Base-by-base conservation (phyloP, 2,113 vertebrate genomes). In the Microtus oregoni region DNA sequence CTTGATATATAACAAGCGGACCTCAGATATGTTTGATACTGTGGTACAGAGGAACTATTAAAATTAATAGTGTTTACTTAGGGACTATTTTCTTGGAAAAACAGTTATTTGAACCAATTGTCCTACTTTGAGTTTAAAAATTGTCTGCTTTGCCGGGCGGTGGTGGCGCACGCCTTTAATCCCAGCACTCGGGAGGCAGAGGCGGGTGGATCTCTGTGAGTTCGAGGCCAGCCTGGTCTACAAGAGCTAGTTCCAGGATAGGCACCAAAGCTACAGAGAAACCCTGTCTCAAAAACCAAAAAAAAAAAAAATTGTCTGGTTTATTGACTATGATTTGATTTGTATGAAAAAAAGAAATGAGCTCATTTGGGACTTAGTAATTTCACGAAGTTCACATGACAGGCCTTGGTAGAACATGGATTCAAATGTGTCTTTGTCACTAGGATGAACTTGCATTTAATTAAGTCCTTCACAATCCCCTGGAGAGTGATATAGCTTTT, bases 51-150 rank as follows among this genome's bases (percentile, higher is more conserved):
- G n/a, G 68, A 58, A 78, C 82, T 91, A 96, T 91, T 91, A 81
- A 92, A 73, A 95, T 10, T 63, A 61, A 93, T 92, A 89, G 89
- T 93, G 85, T 92, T 94, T 92, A 90, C 70, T 94, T 73, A 52
- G 63, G 72, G 14, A n/a, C 17, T 94, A 63, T 20, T 87, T 77
- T 47, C 82, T 93, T 89, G 65, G 85, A 50, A 95, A 67, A 91
- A 86, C 12, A 73, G 7, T 88, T 77, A 92, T 61, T 81, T 81
- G 86, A 93, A 94, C 93, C 6, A 81, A 81, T 92, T 90, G n/a
- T 86, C 50, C 70, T 90, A 91, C 65, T 89, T 94, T 90, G 92
- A 89, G 6, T 5, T 22, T 93, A 30, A 81, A 90, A 77, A 72
- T 38, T 5, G n/a, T 55, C 55, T 85, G 38, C 41, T 41, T 41